These are phyloP conservation scores for Leptobrachium ailaonicum DNA, from an alignment of 2,113 vertebrate species.

Conservation along the genomic window DNA sequence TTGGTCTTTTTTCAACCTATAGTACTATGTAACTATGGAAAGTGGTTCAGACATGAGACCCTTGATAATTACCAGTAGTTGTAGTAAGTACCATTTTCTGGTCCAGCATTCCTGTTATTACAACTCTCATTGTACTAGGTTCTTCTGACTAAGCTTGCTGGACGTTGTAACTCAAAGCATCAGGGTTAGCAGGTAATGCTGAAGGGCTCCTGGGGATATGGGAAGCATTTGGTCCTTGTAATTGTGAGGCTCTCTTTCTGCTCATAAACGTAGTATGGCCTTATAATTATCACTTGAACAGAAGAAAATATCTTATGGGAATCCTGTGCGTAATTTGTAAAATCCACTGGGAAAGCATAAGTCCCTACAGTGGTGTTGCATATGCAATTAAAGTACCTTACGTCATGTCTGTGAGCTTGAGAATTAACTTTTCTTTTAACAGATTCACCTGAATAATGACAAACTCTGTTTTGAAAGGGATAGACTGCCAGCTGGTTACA, in stretches of 20 bases:
- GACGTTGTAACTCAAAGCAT: no score
- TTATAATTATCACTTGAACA: slow-evolving; percentile 19
- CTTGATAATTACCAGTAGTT: no score
- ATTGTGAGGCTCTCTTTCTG: not conserved
- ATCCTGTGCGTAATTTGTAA: not conserved
- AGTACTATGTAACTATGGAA: no score
- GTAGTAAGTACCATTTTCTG: no score
- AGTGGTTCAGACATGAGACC: no score
- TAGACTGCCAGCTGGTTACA: no score
- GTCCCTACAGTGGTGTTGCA: not conserved
- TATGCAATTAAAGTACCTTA: slow-evolving; percentile 16
- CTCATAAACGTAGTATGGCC: not conserved
- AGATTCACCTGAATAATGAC: not conserved
- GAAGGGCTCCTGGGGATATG: not conserved
- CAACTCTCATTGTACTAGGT: no score
- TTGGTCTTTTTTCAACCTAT: no score
- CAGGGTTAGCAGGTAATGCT: not conserved
- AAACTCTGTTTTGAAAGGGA: not conserved
- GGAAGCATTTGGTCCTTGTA: not conserved
- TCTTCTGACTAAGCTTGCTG: no score
- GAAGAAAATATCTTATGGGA: slow-evolving; percentile 1
- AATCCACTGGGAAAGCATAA: slow-evolving; percentile 2
- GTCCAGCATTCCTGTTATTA: no score
- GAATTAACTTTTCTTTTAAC: not conserved
- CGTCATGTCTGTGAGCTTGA: slow-evolving; percentile 11